Conservation (phyloP, 2,113 vertebrate species). For the Rhipidura dahli region DNA sequence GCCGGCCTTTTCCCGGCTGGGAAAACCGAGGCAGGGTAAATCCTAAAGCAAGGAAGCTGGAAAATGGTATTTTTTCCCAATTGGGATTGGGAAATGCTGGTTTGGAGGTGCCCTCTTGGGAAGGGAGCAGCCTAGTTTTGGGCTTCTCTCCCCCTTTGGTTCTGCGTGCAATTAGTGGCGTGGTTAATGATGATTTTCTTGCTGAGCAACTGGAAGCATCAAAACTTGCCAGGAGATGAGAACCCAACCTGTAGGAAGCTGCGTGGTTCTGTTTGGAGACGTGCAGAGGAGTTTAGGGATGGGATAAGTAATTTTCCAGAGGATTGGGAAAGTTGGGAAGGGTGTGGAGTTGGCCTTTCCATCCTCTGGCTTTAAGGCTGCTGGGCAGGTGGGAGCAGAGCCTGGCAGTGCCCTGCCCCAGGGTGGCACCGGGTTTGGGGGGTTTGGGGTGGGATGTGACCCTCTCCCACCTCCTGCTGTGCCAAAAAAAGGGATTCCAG, state of each 20-base stretch:
- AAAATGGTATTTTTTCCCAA: too few relatives aligned
- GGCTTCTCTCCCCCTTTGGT: not conserved
- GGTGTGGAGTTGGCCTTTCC: fast-evolving
- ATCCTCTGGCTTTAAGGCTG: not conserved
- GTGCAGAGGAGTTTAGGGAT: fast-evolving
- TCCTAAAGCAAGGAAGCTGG: too few relatives aligned
- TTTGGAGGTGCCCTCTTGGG: not conserved
- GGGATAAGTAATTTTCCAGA: fast-evolving
- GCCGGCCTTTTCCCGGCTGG: not conserved
- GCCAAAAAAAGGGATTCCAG: not conserved
- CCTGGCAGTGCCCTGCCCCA: not conserved
- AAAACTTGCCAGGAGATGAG: not conserved
- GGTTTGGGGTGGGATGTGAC: fast-evolving
- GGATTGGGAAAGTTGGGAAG: fast-evolving
- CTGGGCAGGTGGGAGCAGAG: not conserved
- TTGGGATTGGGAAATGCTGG: not conserved
- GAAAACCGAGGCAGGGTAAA: not conserved
- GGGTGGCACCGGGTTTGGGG: too few relatives aligned
- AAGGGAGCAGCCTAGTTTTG: not conserved
- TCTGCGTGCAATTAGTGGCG: fast-evolving
- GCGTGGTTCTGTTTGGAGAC: fast-evolving
- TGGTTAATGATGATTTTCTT: not conserved
- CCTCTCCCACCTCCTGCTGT: not conserved
- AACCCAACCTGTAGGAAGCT: fast-evolving
- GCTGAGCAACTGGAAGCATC: fast-evolving